These are phyloP conservation scores for Ornithoptera alexandrae DNA, from an alignment of 2,888 invertebrate species.

Conservation along the genomic window DNA sequence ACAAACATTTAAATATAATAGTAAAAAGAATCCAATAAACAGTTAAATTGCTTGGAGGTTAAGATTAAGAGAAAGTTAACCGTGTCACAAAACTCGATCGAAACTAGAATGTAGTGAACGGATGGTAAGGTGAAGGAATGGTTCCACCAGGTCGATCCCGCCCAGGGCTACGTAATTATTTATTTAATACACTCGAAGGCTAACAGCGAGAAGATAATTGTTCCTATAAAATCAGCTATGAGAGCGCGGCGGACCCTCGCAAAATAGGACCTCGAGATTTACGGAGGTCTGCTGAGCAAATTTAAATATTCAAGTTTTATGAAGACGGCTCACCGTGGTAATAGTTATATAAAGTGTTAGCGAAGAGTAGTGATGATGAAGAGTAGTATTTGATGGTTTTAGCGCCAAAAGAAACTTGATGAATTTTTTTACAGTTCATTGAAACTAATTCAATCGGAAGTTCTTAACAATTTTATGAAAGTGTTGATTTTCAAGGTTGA, in stretches of 20 bases:
- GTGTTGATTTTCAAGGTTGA: too few relatives aligned
- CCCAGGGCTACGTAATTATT: conserved; percentile 62
- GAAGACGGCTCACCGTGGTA: neutral
- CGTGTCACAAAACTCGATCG: neutral
- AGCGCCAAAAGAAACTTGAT: too few relatives aligned
- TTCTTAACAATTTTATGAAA: too few relatives aligned
- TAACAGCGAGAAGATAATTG: conserved; percentile 67
- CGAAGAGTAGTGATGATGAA: neutral
- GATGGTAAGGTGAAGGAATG: conserved; percentile 46
- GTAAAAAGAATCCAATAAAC: too few relatives aligned
- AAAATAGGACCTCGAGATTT: conserved; percentile 28
- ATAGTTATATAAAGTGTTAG: neutral
- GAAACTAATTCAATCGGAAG: too few relatives aligned
- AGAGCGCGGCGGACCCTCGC: conserved; percentile 36
- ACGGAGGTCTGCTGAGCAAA: conserved; percentile 22
- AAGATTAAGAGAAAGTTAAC: too few relatives aligned
- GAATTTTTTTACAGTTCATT: too few relatives aligned
- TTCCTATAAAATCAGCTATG: conserved; percentile 51
- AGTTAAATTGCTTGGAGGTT: too few relatives aligned
- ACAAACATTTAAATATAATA: too few relatives aligned
- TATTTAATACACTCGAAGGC: conserved; percentile 70
- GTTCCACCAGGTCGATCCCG: conserved; percentile 47
- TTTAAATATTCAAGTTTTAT: conserved; percentile 25
- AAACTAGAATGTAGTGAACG: conserved; percentile 20
- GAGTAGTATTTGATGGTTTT: too few relatives aligned